Conservation (phyloP, 2,797 vertebrate species). For the Erithacus rubecula region DNA sequence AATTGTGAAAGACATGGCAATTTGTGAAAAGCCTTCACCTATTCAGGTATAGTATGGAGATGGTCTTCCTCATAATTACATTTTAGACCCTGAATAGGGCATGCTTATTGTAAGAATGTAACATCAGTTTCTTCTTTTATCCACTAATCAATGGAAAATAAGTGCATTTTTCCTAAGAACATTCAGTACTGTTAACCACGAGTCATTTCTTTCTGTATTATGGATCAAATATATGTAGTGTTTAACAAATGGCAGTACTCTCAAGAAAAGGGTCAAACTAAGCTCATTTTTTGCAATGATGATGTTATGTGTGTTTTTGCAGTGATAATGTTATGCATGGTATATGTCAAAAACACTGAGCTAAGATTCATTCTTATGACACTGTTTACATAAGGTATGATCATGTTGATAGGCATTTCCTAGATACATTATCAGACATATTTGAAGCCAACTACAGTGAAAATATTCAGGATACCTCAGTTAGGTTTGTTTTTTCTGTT, state of each 20-base stretch:
- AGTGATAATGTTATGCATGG: not conserved
- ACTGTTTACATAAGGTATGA: not conserved
- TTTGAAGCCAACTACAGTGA: not conserved
- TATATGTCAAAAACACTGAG: not conserved
- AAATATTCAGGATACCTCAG: not conserved
- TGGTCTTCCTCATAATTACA: not conserved
- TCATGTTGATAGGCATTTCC: not conserved
- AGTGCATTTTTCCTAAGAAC: not conserved
- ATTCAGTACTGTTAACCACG: not conserved
- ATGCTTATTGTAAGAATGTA: not conserved
- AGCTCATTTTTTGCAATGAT: not conserved
- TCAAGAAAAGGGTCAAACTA: not conserved
- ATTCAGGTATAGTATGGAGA: conserved; percentile 38
- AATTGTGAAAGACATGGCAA: not conserved
- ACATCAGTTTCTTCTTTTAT: not conserved
- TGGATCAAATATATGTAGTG: not conserved
- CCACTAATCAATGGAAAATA: not conserved
- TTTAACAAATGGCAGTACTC: not conserved
- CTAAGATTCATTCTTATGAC: not conserved
- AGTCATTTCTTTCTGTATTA: not conserved
- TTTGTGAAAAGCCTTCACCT: not conserved
- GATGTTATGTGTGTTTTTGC: not conserved
- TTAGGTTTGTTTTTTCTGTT: not conserved
- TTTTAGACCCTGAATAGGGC: not conserved
- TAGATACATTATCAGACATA: not conserved